Conservation (phyloP, 2,797 vertebrate genomes). For the Hapalemur alaotrensis region DNA sequence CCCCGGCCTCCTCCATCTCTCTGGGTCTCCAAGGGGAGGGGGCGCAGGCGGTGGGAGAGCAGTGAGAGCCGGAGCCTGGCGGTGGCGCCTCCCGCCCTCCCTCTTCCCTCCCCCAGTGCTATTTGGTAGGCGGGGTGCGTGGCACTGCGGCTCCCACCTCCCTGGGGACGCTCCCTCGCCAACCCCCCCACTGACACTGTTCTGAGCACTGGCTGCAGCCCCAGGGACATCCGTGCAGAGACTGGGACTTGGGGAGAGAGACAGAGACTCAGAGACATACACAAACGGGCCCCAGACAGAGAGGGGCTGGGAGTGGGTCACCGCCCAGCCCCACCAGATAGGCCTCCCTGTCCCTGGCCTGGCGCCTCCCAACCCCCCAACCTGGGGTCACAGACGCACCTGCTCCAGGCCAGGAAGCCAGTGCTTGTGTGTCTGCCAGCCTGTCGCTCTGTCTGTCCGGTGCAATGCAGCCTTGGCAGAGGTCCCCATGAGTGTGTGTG, state of each 20-base stretch:
- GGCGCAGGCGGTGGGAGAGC: neutral
- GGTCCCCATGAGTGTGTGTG: neutral
- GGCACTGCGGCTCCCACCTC: slow-evolving; percentile 83
- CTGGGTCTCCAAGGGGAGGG: neutral
- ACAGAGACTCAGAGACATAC: slow-evolving; percentile 26
- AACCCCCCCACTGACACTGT: slow-evolving; percentile 11
- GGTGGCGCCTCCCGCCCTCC: slow-evolving; percentile 74
- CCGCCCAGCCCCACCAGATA: neutral
- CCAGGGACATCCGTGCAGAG: slow-evolving; percentile 53
- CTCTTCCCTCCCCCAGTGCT: slow-evolving; percentile 84
- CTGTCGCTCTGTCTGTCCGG: neutral
- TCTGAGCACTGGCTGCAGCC: slow-evolving; percentile 43
- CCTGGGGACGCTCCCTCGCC: slow-evolving; percentile 63
- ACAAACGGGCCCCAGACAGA: neutral
- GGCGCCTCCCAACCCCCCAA: neutral
- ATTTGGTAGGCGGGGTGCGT: slow-evolving; percentile 90
- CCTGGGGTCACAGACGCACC: neutral
- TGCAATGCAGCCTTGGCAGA: neutral
- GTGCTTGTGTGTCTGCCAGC: neutral
- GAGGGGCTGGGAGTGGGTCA: neutral
- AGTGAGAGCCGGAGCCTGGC: neutral
- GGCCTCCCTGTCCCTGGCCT: neutral
- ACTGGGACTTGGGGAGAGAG: slow-evolving; percentile 27
- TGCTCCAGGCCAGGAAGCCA: neutral
- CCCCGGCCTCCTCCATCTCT: neutral